Evolutionary conservation across 2,888 invertebrate species (phyloP).

Genomic region (Agrotis clavis): DNA sequence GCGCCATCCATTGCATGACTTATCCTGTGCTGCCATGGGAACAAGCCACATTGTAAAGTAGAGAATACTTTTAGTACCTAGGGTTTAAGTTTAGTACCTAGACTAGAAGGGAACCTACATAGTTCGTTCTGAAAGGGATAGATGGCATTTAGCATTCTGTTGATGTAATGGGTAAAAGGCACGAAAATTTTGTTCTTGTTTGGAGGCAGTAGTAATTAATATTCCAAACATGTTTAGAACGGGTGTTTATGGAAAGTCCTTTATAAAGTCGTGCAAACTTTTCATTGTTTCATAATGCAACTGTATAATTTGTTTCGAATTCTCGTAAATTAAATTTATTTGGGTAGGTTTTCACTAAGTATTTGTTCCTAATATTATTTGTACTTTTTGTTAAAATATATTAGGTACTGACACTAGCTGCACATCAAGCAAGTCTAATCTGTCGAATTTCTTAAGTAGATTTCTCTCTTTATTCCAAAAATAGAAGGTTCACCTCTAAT

Average conservation of each 20-base stretch:
- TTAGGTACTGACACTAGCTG: too few relatives aligned
- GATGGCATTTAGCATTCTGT: conserved; percentile 37
- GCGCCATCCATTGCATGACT: conserved; percentile 43
- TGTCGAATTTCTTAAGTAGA: too few relatives aligned
- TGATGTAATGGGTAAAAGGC: neutral
- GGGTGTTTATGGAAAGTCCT: conserved; percentile 1
- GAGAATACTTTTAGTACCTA: conserved; percentile 3
- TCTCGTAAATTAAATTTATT: neutral
- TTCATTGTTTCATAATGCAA: conserved; percentile 10
- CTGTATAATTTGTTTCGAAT: neutral
- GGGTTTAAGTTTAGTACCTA: neutral
- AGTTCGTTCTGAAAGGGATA: conserved; percentile 38
- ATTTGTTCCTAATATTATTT: too few relatives aligned
- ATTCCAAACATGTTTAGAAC: conserved; percentile 10
- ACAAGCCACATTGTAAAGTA: conserved; percentile 1
- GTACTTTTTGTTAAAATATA: too few relatives aligned
- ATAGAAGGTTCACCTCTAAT: too few relatives aligned
- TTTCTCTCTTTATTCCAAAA: too few relatives aligned
- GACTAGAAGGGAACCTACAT: neutral
- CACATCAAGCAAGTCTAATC: too few relatives aligned
- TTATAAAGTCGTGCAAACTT: conserved; percentile 5
- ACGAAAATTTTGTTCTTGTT: neutral
- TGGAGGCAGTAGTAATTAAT: conserved; percentile 3
- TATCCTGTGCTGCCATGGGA: conserved; percentile 13
- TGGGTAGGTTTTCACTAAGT: too few relatives aligned